Evolutionary conservation across 2,113 vertebrate genomes (phyloP).

Genomic region (Periophthalmodon schlosseri): DNA sequence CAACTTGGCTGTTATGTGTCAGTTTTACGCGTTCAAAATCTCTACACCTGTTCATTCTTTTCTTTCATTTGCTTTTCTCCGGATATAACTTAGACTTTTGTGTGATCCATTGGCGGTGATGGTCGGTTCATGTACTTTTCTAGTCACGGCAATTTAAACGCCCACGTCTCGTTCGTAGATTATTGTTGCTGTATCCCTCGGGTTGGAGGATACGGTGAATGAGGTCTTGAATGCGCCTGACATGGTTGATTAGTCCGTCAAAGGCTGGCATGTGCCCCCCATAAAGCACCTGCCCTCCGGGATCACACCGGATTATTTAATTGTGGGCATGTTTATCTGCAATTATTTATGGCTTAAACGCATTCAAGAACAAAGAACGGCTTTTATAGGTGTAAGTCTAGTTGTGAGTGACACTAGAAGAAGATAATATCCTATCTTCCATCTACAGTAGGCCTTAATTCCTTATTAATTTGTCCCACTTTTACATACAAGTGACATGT

Average conservation of each 20-base stretch:
- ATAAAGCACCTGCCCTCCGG: constrained; percentile 46
- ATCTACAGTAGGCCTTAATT: too few species aligned
- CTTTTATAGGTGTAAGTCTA: neutral
- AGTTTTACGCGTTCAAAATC: neutral
- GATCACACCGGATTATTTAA: constrained; percentile 32
- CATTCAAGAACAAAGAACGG: neutral
- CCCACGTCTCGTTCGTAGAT: constrained; percentile 65
- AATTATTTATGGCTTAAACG: constrained; percentile 10
- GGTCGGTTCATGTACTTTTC: constrained; percentile 42
- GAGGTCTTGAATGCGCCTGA: constrained; percentile 58
- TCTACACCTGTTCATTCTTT: constrained; percentile 26
- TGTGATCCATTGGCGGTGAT: constrained; percentile 21
- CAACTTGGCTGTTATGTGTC: neutral
- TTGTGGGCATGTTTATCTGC: neutral
- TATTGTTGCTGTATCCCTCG: constrained; percentile 39
- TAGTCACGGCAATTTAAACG: constrained; percentile 51
- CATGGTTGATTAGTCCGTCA: constrained; percentile 68
- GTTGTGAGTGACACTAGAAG: neutral
- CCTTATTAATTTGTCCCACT: too few species aligned
- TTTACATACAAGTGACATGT: too few species aligned
- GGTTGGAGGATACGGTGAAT: constrained; percentile 65
- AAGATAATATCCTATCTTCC: neutral
- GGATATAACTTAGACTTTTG: constrained; percentile 9
- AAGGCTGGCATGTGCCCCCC: constrained; percentile 65
- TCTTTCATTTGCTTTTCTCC: neutral